Evolutionary conservation across 2,113 vertebrate genomes (phyloP).

Genomic region (Microcebus jonahi): DNA sequence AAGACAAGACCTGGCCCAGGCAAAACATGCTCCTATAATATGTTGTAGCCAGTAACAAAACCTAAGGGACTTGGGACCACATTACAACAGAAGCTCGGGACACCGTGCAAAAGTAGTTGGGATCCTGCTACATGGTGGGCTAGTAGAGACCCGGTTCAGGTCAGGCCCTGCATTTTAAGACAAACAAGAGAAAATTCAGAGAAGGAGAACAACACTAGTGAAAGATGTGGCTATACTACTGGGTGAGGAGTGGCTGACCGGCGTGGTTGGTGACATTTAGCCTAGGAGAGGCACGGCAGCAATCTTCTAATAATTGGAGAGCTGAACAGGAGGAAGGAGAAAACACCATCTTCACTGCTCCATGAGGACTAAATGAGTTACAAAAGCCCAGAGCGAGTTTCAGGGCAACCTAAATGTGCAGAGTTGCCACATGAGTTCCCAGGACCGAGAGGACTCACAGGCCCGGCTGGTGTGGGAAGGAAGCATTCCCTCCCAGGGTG

Average conservation of each 20-base stretch:
- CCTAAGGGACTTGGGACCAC: not conserved
- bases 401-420: not conserved
- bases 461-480: not conserved
- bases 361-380: accelerated
- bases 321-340: not conserved
- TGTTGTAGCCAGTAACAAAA: not conserved
- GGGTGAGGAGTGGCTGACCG: accelerated
- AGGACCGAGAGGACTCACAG: not conserved
- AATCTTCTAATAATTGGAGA: not conserved
- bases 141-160: not conserved
- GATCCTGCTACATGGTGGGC: accelerated
- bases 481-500: not conserved
- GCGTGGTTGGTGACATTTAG: not conserved
- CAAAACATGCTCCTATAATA: accelerated
- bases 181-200: not conserved
- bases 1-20: not conserved
- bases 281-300: not conserved
- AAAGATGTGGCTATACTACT: too few species aligned
- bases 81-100: accelerated
- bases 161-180: not conserved
- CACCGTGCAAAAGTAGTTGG: not conserved
- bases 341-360: not conserved
- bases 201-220: accelerated
- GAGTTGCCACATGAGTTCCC: not conserved
- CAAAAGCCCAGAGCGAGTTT: not conserved